Evolutionary conservation across 2,113 vertebrate genomes (phyloP).

Genomic region (Platysternon megacephalum): DNA sequence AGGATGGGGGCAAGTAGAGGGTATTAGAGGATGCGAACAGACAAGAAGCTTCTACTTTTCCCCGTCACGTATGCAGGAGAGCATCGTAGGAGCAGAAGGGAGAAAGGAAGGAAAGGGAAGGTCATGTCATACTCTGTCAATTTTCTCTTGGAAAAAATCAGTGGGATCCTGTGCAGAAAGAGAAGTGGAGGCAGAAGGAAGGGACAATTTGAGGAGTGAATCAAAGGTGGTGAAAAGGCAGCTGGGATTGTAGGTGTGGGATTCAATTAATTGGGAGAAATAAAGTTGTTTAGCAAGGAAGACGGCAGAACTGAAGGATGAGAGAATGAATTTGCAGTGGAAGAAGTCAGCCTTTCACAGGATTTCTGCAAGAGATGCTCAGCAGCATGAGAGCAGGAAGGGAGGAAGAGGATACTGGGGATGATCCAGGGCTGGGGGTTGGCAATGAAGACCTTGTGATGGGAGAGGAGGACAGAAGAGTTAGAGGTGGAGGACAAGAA

Average conservation of each 20-base stretch:
- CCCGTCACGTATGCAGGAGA: accelerated
- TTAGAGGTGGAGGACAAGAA: not conserved
- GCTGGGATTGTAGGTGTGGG: not conserved
- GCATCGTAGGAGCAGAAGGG: not conserved
- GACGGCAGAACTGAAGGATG: not conserved
- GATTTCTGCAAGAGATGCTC: not conserved
- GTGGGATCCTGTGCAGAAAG: not conserved
- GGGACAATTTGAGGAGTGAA: not conserved
- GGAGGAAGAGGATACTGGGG: not conserved
- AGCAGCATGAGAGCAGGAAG: not conserved
- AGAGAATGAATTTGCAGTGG: not conserved
- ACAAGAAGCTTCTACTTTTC: not conserved
- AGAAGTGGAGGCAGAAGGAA: not conserved
- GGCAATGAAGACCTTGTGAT: not conserved
- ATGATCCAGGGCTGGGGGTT: not conserved
- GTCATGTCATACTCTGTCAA: not conserved
- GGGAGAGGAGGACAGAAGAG: not conserved
- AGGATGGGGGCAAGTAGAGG: not conserved
- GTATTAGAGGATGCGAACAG: not conserved
- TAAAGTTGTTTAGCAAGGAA: not conserved
- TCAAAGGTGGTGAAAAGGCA: not conserved
- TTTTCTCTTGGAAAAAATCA: not conserved
- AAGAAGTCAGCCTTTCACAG: not conserved
- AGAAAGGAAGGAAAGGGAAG: not conserved
- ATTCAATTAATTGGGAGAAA: not conserved